A percentile compares a stretch with the other conserved stretches of the same genome.
Evolutionary conservation across 2,888 invertebrate species (phyloP).

Genomic region (Heterodera filipjevi): DNA sequence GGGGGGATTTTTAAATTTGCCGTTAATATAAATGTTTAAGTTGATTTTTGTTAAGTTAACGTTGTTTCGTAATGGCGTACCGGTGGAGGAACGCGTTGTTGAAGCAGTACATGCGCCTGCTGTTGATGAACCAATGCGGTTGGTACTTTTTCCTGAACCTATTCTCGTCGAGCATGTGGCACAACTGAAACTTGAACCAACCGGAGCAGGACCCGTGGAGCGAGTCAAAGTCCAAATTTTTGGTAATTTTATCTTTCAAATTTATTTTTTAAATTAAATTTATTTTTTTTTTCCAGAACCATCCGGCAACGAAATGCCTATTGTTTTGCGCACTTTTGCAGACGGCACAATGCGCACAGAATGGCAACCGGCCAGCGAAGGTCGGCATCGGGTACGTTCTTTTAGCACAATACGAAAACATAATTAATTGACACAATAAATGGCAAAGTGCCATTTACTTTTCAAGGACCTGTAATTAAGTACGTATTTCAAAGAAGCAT

Average conservation of each 20-base stretch:
- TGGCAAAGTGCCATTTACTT: no score
- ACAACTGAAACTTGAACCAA: conserved; percentile 37
- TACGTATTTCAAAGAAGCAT: no score
- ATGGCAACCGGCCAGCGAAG: conserved; percentile 57
- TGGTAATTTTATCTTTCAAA: conserved; percentile 1
- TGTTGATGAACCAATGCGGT: conserved; percentile 22
- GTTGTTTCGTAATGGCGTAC: conserved; percentile 6
- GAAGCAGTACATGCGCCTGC: conserved; percentile 11
- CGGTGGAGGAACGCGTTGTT: conserved; percentile 27
- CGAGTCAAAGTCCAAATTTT: conserved; percentile 41
- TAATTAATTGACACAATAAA: no score
- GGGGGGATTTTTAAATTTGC: no score
- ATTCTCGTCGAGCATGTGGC: conserved; percentile 43
- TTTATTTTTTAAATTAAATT: neutral
- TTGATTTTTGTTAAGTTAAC: conserved; percentile 24
- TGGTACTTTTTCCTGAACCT: conserved; percentile 34
- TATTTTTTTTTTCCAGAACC: neutral
- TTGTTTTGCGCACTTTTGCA: conserved; percentile 37
- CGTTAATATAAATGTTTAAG: no score
- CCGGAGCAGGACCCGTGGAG: neutral
- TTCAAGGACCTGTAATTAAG: no score
- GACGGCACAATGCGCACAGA: conserved; percentile 48
- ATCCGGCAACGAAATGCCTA: conserved; percentile 17
- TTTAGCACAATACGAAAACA: no score
- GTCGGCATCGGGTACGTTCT: conserved; percentile 46